Conservation (phyloP, 2,888 invertebrate genomes). For the Monopis laevigella region DNA sequence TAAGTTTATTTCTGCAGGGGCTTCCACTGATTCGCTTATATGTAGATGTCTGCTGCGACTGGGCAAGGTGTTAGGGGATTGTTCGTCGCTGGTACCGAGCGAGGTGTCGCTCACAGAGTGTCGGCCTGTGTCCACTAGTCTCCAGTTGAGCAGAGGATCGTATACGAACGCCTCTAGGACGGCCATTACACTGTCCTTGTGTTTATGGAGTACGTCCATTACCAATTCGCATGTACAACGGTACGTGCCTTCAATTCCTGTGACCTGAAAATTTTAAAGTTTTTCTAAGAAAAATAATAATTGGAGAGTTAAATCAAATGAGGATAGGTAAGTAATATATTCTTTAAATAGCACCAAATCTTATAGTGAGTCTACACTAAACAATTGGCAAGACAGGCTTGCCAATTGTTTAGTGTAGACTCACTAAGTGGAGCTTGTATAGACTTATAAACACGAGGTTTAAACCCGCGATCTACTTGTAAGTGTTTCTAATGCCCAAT, state of each 20-base stretch:
- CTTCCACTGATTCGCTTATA: constrained; percentile 46
- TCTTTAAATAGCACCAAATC: no score
- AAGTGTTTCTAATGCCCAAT: no score
- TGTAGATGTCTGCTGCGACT: constrained; percentile 44
- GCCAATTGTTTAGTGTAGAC: no score
- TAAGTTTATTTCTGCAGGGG: constrained; percentile 77
- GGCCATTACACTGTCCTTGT: constrained; percentile 98
- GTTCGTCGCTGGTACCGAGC: constrained; percentile 41
- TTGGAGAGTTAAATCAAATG: no score
- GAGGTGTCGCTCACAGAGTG: constrained; percentile 46
- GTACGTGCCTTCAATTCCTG: constrained; percentile 98
- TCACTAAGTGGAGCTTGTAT: no score
- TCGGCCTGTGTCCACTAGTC: constrained; percentile 81
- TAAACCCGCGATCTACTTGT: no score
- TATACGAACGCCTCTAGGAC: constrained; percentile 99
- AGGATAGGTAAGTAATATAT: no score
- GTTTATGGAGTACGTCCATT: constrained; percentile 92
- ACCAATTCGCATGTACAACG: constrained; percentile 97
- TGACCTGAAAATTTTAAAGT: constrained; percentile 76
- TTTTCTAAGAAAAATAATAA: no score
- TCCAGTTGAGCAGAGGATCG: constrained; percentile 98
- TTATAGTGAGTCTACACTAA: no score
- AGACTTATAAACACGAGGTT: no score
- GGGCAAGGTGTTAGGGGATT: constrained; percentile 46
- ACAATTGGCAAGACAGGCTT: no score